phyloP scores from a whole-genome alignment of 2,888 invertebrate genomes.

The Cheilosia grossa region DNA sequence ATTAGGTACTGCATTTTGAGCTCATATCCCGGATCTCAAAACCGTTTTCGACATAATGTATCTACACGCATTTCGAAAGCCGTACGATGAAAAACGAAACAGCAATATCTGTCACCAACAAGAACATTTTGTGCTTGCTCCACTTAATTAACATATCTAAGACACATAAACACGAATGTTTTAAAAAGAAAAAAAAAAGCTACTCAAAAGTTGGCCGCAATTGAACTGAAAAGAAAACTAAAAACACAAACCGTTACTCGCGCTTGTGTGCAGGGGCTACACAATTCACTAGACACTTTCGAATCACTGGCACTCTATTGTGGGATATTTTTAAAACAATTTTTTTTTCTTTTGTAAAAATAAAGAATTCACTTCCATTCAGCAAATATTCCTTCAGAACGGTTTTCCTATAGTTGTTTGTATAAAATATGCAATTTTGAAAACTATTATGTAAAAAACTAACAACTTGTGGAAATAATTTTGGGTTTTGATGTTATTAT shows the following conservation, averaged over 20 bases:
- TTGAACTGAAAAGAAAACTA: slow-evolving; percentile 33
- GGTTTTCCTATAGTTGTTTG: slow-evolving; percentile 10
- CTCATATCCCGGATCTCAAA: too few species aligned
- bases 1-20: too few species aligned
- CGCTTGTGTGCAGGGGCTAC: slow-evolving; percentile 48
- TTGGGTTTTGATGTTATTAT: background rate
- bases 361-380: slow-evolving; percentile 63
- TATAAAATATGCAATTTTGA: slow-evolving; percentile 43
- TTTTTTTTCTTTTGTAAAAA: slow-evolving; percentile 34
- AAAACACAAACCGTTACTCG: slow-evolving; percentile 53
- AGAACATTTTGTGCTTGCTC: slow-evolving; percentile 25
- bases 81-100: background rate
- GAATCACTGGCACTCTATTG: slow-evolving; percentile 60
- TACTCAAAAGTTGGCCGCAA: slow-evolving; percentile 51
- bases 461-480: slow-evolving; percentile 9
- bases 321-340: slow-evolving; percentile 63
- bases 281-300: slow-evolving; percentile 48
- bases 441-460: slow-evolving; percentile 62
- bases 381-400: slow-evolving; percentile 12
- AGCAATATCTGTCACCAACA: background rate
- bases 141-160: slow-evolving; percentile 45
- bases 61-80: background rate
- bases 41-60: background rate
- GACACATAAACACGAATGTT: slow-evolving; percentile 16
- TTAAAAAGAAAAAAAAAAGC: slow-evolving; percentile 10